A percentile compares a stretch with the other conserved stretches of the same genome.
Evolutionary conservation across 2,888 invertebrate species (phyloP).

Genomic region (Clistopyga incitator): DNA sequence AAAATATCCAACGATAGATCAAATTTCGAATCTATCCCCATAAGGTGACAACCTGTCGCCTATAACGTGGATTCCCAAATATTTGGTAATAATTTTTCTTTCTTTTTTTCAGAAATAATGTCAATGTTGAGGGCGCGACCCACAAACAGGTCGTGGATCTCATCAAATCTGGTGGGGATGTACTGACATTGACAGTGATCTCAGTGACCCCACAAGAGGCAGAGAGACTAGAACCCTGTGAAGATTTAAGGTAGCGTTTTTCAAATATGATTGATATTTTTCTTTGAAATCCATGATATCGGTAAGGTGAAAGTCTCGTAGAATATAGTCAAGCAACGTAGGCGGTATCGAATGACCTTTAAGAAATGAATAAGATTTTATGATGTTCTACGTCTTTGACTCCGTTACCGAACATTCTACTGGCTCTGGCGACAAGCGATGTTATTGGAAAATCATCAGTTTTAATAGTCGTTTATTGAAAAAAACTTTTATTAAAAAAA

Average conservation of each 20-base stretch:
- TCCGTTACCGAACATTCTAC: not conserved
- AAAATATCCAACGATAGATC: conserved; percentile 16
- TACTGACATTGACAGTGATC: conserved; percentile 97
- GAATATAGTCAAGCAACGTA: not conserved
- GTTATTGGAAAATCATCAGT: too few species aligned
- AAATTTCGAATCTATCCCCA: conserved; percentile 38
- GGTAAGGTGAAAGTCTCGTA: not conserved
- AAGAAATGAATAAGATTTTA: not conserved
- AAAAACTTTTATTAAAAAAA: too few species aligned
- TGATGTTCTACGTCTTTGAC: not conserved
- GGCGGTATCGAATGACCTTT: not conserved
- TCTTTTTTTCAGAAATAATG: conserved; percentile 93
- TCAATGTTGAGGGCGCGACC: conserved; percentile 99
- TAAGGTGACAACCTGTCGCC: conserved; percentile 56
- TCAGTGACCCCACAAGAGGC: conserved; percentile 96
- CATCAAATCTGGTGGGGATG: conserved; percentile 99
- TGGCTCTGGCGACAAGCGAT: not conserved
- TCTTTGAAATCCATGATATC: not conserved
- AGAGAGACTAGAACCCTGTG: conserved; percentile 84
- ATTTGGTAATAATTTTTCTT: not conserved
- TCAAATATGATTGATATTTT: not conserved
- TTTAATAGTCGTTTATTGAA: too few species aligned
- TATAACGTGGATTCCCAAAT: not conserved
- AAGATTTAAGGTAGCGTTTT: conserved; percentile 80
- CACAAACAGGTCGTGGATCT: conserved; percentile 99